A percentile compares a stretch with the other conserved stretches of the same genome.
Evolutionary conservation across 2,888 invertebrate genomes (phyloP).

Genomic region (Drosophila aldrichi): DNA sequence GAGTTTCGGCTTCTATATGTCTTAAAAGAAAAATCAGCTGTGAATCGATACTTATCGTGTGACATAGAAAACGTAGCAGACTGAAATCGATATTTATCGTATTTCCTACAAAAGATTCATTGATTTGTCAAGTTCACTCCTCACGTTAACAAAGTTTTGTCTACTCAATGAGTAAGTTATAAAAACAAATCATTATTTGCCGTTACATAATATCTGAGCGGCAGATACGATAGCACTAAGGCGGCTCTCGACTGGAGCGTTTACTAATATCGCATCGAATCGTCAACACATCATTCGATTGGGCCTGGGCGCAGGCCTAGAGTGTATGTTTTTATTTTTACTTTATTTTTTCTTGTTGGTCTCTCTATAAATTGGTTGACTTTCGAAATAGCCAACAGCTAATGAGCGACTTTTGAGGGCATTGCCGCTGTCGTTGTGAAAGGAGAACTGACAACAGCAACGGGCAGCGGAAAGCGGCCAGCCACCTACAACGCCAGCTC

Average conservation of each 20-base stretch:
- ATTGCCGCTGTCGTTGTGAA: slow-evolving; percentile 59
- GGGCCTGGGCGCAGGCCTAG: slow-evolving; percentile 19
- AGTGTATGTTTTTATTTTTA: slow-evolving; percentile 15
- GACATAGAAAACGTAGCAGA: neutral
- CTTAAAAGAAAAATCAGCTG: neutral
- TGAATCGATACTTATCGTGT: neutral
- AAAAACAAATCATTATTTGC: neutral
- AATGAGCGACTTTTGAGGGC: slow-evolving; percentile 75
- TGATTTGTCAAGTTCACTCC: neutral
- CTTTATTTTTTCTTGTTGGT: slow-evolving; percentile 15
- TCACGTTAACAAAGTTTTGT: neutral
- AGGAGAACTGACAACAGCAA: slow-evolving; percentile 56
- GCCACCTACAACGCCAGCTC: slow-evolving; percentile 52
- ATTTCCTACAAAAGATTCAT: neutral
- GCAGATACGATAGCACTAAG: slow-evolving; percentile 16
- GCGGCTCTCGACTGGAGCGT: neutral
- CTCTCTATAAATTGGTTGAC: slow-evolving; percentile 57
- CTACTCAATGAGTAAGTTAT: neutral
- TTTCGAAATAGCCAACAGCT: slow-evolving; percentile 67
- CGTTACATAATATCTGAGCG: slow-evolving; percentile 45
- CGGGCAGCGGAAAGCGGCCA: slow-evolving; percentile 27
- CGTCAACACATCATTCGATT: slow-evolving; percentile 30
- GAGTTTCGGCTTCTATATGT: neutral
- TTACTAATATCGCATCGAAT: slow-evolving; percentile 31
- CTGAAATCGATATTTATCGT: slow-evolving; percentile 2